These are phyloP conservation scores for Cuculus canorus DNA, from an alignment of 2,797 vertebrate genomes.

Conservation along the genomic window DNA sequence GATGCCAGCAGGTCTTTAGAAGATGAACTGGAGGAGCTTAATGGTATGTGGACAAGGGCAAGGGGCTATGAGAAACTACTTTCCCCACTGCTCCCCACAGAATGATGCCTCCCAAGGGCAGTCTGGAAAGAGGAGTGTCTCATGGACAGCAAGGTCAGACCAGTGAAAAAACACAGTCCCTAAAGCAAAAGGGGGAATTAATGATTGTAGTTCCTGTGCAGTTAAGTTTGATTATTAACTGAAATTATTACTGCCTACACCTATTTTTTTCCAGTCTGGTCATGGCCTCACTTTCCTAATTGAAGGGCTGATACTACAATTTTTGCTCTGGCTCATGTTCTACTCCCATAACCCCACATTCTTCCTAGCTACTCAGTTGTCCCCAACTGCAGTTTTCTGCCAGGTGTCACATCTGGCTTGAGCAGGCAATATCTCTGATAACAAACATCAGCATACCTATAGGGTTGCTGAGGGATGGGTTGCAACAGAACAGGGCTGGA, in stretches of 20 bases:
- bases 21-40: neutral
- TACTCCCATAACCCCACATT: neutral
- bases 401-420: neutral
- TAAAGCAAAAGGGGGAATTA: neutral
- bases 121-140: neutral
- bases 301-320: neutral
- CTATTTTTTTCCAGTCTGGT: neutral
- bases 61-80: neutral
- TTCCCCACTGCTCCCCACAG: neutral
- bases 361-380: neutral
- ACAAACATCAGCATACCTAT: rapidly evolving
- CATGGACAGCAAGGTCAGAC: neutral
- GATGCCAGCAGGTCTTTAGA: neutral
- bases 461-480: neutral
- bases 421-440: neutral
- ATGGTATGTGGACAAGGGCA: neutral
- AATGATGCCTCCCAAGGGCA: neutral
- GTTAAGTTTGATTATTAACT: neutral
- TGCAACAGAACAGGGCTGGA: neutral
- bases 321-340: neutral
- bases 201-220: neutral
- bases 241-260: neutral
- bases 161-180: neutral
- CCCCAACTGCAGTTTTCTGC: neutral
- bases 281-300: neutral